Evolutionary conservation across 2,797 vertebrate genomes (phyloP), one percentile per base, ranked within the genome.

Genomic region (Microcaecilia unicolor): DNA sequence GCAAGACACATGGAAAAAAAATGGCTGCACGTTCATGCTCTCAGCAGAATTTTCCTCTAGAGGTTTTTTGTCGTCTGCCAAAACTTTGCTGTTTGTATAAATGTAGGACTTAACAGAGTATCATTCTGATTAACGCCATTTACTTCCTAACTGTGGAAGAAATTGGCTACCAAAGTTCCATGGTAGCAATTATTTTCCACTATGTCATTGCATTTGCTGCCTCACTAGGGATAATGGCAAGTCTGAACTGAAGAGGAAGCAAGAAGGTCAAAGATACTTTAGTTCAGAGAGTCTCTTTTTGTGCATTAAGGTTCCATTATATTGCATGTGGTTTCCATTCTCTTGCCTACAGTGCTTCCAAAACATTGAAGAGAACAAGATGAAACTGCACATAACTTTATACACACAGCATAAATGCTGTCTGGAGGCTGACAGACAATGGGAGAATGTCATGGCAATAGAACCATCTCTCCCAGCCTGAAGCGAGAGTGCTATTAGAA

Each of bases 191-290:
- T 37, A 27, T 51, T 63, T 37, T 42, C 27, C 35, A 48, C 31
- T 3, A 5, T 13, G 19, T 44, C 44, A 39, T 64, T 62, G 51
- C 37, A 25, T 58, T 59, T 56, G 37, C 17, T 34, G 47, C 58
- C 57, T 70, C 63, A 1, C 48, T 48, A 39, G 55, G 56, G 58
- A 63, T 58, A 46, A 48, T 49, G 47, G 51, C 55, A 57, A 31
- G 27, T 44, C 55, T 43, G 44, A 39, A 54, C 47, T 42, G 49
- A 45, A 67, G 55, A 67, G 44, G 69, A 70, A 58, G 54, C 67
- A 33, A 44, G 64, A 61, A 76, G 71, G 72, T 73, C 61, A 67
- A 64, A 65, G 67, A 55, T 51, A 58, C 55, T 47, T 58, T 56
- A 23, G 55, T 43, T 39, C 57, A 62, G n/a, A n/a, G n/a, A n/a